Conservation (phyloP, 2,113 vertebrate species). For the Dasyornis broadbenti region DNA sequence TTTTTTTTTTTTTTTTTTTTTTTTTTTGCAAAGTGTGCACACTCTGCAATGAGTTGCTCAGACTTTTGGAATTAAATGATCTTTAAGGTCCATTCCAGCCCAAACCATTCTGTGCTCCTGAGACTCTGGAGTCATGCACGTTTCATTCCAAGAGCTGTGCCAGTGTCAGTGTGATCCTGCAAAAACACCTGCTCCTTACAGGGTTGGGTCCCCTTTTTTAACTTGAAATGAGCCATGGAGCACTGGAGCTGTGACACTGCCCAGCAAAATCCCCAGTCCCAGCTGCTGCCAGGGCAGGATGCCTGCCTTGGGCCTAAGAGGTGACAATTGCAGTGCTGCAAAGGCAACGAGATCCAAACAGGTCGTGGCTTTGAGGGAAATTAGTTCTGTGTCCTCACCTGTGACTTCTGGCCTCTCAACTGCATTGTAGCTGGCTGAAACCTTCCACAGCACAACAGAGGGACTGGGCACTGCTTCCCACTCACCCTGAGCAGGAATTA, state of each 20-base stretch:
- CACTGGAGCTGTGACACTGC: fast-evolving
- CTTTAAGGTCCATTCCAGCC: background rate
- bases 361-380: background rate
- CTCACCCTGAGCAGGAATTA: background rate
- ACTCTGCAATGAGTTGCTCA: background rate
- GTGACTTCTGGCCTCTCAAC: background rate
- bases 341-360: background rate
- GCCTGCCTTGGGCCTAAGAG: fast-evolving
- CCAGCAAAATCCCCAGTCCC: too few species aligned
- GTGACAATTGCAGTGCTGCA: background rate
- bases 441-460: background rate
- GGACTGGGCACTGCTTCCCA: background rate
- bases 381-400: background rate
- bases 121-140: background rate
- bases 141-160: background rate
- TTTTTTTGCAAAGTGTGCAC: background rate
- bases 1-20: background rate
- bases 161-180: background rate
- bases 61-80: background rate
- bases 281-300: background rate
- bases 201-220: background rate
- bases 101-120: background rate
- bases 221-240: fast-evolving
- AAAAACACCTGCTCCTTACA: background rate
- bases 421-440: background rate